Conservation (phyloP, 2,888 invertebrate species). For the Neoascia interrupta region DNA sequence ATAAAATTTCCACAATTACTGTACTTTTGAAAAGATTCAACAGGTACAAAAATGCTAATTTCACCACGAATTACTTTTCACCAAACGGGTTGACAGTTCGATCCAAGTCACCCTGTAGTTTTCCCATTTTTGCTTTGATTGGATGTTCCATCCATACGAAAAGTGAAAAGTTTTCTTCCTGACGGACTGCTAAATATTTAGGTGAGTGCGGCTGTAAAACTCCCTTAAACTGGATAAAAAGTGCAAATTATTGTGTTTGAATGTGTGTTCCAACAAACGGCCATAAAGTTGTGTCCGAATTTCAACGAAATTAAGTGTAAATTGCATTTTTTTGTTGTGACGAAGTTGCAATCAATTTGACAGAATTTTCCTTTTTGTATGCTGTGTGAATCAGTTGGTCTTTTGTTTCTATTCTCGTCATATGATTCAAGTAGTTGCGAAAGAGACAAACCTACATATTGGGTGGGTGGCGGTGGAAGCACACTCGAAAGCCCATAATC, state of each 20-base stretch:
- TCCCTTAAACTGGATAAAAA: conserved; percentile 13
- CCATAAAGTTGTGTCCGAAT: conserved; percentile 2
- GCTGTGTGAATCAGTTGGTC: conserved; percentile 61
- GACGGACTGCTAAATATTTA: conserved; percentile 72
- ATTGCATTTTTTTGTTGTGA: conserved; percentile 70
- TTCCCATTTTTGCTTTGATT: conserved; percentile 68
- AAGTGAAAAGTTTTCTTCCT: conserved; percentile 71
- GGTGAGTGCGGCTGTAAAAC: conserved; percentile 71
- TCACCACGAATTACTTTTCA: too few relatives aligned
- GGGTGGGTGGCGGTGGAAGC: conserved; percentile 69
- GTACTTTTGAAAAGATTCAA: conserved; percentile 17
- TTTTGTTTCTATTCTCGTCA: conserved; percentile 78
- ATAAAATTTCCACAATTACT: neutral
- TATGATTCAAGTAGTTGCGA: conserved; percentile 76
- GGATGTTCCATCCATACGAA: conserved; percentile 71
- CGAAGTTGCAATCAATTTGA: conserved; percentile 71
- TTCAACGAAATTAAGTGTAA: conserved; percentile 4
- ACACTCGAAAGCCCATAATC: conserved; percentile 48
- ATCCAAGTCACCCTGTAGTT: conserved; percentile 48
- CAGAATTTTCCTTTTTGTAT: conserved; percentile 53
- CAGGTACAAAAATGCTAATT: too few relatives aligned
- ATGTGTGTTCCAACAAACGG: neutral
- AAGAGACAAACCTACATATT: conserved; percentile 64
- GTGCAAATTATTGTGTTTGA: conserved; percentile 9
- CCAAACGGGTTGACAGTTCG: conserved; percentile 54